These are phyloP conservation scores for Tiliacea aurago DNA, from an alignment of 2,888 invertebrate genomes.

Conservation along the genomic window DNA sequence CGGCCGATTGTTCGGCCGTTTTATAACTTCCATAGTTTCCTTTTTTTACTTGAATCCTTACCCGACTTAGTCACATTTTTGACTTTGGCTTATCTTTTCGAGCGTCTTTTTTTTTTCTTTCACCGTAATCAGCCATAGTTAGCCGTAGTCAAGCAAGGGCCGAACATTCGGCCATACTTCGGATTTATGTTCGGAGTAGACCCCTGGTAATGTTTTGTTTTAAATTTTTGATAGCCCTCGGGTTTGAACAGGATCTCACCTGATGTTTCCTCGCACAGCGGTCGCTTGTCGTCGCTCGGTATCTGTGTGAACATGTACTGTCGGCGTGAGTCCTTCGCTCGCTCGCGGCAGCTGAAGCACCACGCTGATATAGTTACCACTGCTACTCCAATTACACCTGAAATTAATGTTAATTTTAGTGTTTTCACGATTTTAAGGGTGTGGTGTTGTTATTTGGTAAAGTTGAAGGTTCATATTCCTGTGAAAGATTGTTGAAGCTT, in stretches of 20 bases:
- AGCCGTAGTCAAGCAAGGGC: too few relatives aligned
- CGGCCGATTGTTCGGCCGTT: too few relatives aligned
- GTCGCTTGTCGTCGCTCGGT: conserved; percentile 89
- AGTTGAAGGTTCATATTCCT: neutral
- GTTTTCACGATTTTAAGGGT: neutral
- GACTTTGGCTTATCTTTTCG: too few relatives aligned
- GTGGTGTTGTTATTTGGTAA: neutral
- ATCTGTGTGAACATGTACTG: conserved; percentile 91
- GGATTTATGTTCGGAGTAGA: too few relatives aligned
- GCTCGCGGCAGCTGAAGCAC: conserved; percentile 89
- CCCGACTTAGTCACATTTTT: too few relatives aligned
- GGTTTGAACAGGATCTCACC: conserved; percentile 20
- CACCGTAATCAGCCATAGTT: too few relatives aligned
- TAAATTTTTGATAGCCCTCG: neutral
- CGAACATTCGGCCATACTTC: too few relatives aligned
- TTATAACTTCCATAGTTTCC: too few relatives aligned
- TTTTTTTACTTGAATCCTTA: too few relatives aligned
- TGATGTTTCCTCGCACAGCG: conserved; percentile 74
- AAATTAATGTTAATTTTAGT: neutral
- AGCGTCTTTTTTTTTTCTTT: too few relatives aligned
- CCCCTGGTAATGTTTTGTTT: neutral
- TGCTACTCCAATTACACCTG: conserved; percentile 90
- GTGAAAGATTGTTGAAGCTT: neutral
- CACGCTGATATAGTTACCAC: conserved; percentile 89
- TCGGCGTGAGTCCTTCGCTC: conserved; percentile 79